These are phyloP conservation scores for Schizothorax lantsangensis DNA, from an alignment of 2,797 vertebrate species.

Conservation along the genomic window DNA sequence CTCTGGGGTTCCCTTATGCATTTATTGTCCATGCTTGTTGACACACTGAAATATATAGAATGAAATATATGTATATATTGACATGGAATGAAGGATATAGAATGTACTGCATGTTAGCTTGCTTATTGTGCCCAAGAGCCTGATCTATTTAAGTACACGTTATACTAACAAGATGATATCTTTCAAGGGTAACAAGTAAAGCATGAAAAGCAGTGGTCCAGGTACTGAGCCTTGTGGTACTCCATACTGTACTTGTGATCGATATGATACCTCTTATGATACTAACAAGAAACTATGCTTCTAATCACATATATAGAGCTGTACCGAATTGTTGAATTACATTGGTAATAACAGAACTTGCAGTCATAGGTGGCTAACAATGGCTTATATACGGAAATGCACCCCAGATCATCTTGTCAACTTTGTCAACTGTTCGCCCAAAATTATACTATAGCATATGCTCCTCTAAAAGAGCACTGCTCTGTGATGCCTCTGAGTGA, in stretches of 20 bases:
- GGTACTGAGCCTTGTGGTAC: neutral
- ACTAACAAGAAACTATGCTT: neutral
- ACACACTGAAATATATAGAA: neutral
- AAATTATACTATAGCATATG: neutral
- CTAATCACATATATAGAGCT: neutral
- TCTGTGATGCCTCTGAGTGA: slow-evolving; percentile 53
- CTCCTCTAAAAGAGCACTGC: slow-evolving; percentile 1
- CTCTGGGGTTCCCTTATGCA: neutral
- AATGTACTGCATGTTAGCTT: neutral
- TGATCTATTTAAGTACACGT: neutral
- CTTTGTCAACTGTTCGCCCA: neutral
- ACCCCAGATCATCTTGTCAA: neutral
- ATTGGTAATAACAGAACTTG: neutral
- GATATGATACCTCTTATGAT: neutral
- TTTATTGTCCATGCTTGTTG: neutral
- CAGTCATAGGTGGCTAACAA: too few relatives aligned
- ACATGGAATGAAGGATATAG: neutral
- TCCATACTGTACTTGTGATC: neutral
- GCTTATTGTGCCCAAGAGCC: neutral
- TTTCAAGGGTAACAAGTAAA: neutral
- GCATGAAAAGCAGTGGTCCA: neutral
- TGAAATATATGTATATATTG: neutral
- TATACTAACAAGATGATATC: neutral
- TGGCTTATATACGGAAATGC: neutral
- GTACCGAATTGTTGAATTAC: neutral